A percentile compares a stretch with the other conserved stretches of the same genome.
Evolutionary conservation across 2,113 vertebrate genomes (phyloP).

Genomic region (Tachysurus fulvidraco): DNA sequence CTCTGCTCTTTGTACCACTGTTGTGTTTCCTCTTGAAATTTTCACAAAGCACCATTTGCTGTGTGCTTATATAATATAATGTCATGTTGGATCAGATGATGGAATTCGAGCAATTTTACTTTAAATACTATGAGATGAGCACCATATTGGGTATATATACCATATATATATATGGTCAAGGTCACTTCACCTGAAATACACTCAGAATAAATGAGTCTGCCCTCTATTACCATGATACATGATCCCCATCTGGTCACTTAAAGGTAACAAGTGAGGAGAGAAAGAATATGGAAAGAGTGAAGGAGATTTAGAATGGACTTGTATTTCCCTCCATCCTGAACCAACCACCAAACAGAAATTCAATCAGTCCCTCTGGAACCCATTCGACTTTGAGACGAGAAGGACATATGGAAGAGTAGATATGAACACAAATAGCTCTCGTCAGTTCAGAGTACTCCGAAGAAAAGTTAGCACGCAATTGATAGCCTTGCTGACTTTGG

Average conservation of each 20-base stretch:
- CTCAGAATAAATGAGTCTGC: conserved; percentile 11
- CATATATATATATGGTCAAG: no score
- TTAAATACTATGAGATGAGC: no score
- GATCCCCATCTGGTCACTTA: conserved; percentile 13
- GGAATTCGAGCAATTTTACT: not conserved
- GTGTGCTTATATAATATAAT: not conserved
- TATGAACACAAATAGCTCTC: conserved; percentile 8
- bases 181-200: conserved; percentile 15
- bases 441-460: not conserved
- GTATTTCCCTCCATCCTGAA: conserved; percentile 41
- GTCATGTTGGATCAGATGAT: not conserved
- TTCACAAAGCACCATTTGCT: not conserved
- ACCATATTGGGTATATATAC: no score
- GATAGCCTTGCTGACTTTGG: conserved; percentile 31
- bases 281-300: conserved; percentile 6
- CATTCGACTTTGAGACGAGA: conserved; percentile 46
- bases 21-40: not conserved
- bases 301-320: conserved; percentile 39
- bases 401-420: conserved; percentile 36
- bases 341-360: conserved; percentile 42
- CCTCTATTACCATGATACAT: conserved; percentile 28
- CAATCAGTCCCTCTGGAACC: conserved; percentile 28
- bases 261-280: conserved; percentile 23
- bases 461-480: conserved; percentile 21
- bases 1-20: not conserved